Percentiles rank a stretch among this genome's conserved stretches.
Conservation (phyloP, 2,888 invertebrate species). For the Neocrepidodera transversa region DNA sequence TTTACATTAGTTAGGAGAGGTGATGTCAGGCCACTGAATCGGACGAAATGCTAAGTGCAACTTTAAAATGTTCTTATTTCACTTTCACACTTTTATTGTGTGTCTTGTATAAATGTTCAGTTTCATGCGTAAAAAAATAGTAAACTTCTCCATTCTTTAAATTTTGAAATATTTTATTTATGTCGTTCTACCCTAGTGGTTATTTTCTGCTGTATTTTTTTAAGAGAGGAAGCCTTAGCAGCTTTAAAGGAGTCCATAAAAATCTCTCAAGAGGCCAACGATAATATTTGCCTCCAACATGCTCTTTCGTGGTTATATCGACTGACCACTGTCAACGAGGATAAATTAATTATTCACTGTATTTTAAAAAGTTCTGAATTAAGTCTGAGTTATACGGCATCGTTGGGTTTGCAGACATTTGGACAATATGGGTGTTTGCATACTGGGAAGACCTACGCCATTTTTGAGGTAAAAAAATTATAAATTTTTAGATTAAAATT, state of each 20-base stretch:
- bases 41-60: no score
- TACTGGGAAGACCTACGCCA: slow-evolving; percentile 69
- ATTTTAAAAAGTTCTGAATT: slow-evolving; percentile 73
- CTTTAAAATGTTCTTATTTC: no score
- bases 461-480: slow-evolving; percentile 65
- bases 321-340: slow-evolving; percentile 64
- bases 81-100: no score
- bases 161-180: no score
- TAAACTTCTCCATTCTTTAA: no score
- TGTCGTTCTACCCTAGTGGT: no score
- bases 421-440: slow-evolving; percentile 79
- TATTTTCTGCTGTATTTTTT: no score
- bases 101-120: no score
- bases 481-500: neutral
- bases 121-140: no score
- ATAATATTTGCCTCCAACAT: slow-evolving; percentile 84
- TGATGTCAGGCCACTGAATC: no score
- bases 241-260: slow-evolving; percentile 87
- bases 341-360: slow-evolving; percentile 71
- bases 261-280: slow-evolving; percentile 87
- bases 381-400: slow-evolving; percentile 74
- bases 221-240: slow-evolving; percentile 77
- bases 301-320: slow-evolving; percentile 84
- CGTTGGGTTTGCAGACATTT: slow-evolving; percentile 76
- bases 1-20: no score